These are phyloP conservation scores for Drosophila rellima DNA, from an alignment of 2,888 invertebrate species.

Conservation along the genomic window DNA sequence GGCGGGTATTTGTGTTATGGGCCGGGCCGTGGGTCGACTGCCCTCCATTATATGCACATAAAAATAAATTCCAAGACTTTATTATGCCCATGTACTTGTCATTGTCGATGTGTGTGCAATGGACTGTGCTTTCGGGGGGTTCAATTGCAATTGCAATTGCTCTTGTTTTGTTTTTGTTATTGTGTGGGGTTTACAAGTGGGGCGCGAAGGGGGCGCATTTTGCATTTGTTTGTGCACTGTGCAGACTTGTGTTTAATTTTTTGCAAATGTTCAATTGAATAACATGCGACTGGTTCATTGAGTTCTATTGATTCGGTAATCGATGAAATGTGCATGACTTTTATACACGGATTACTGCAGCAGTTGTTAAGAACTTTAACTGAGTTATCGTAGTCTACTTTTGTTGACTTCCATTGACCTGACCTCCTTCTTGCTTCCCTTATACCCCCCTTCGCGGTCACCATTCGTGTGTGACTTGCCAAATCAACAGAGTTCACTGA, in stretches of 20 bases:
- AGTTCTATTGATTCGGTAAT: conserved; percentile 26
- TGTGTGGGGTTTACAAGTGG: conserved; percentile 15
- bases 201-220: conserved; percentile 33
- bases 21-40: conserved; percentile 31
- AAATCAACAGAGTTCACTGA: conserved; percentile 45
- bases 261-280: conserved; percentile 78
- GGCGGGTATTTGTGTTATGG: conserved; percentile 26
- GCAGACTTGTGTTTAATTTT: conserved; percentile 70
- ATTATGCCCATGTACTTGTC: conserved; percentile 81
- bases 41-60: conserved; percentile 80
- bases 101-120: conserved; percentile 80
- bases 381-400: conserved; percentile 5
- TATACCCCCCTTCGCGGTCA: neutral
- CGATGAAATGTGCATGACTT: conserved; percentile 39
- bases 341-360: conserved; percentile 39
- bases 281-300: conserved; percentile 69
- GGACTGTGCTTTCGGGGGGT: conserved; percentile 57
- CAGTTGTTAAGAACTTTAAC: conserved; percentile 40
- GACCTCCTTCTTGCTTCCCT: too few relatives aligned
- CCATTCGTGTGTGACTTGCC: conserved; percentile 36
- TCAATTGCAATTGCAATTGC: conserved; percentile 48
- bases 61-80: conserved; percentile 82
- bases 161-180: conserved; percentile 10
- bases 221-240: conserved; percentile 57
- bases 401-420: neutral